Conservation (phyloP, 1,140 invertebrate genomes). For the Globodera rostochiensis region DNA sequence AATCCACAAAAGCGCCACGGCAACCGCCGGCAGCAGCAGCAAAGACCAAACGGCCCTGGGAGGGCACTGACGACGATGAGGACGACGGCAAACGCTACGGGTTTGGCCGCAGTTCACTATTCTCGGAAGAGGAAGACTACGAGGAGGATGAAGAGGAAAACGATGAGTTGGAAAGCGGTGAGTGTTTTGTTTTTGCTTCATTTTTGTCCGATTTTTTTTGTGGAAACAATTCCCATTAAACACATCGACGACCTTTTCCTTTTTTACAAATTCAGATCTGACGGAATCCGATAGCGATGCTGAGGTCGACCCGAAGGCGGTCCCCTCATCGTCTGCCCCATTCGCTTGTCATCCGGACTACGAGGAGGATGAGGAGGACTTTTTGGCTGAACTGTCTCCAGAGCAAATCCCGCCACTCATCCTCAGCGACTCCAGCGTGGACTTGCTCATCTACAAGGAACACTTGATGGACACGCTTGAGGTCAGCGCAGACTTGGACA, state of each 20-base stretch:
- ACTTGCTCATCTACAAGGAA: conserved; percentile 45
- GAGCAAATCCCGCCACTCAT: conserved; percentile 37
- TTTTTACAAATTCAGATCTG: background rate
- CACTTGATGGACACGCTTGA: conserved; percentile 42
- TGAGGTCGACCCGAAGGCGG: background rate
- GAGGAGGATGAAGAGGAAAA: conserved; percentile 21
- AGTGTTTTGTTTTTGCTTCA: background rate
- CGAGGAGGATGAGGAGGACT: background rate
- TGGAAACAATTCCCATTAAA: too few relatives aligned
- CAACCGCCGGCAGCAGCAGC: background rate
- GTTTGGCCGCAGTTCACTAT: background rate
- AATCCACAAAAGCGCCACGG: background rate
- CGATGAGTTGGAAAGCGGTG: background rate
- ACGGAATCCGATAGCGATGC: conserved; percentile 7
- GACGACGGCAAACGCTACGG: conserved; percentile 4
- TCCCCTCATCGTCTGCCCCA: background rate
- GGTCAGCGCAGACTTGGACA: conserved; percentile 23
- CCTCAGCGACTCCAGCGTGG: conserved; percentile 38
- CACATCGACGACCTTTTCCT: too few relatives aligned
- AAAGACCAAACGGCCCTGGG: conserved; percentile 34
- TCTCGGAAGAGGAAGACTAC: conserved; percentile 25
- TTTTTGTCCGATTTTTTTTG: background rate
- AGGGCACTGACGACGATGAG: conserved; percentile 34
- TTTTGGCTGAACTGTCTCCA: background rate
- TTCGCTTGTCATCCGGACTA: conserved; percentile 16